Evolutionary conservation across 2,113 vertebrate genomes (phyloP).

Genomic region (Laticauda colubrina): DNA sequence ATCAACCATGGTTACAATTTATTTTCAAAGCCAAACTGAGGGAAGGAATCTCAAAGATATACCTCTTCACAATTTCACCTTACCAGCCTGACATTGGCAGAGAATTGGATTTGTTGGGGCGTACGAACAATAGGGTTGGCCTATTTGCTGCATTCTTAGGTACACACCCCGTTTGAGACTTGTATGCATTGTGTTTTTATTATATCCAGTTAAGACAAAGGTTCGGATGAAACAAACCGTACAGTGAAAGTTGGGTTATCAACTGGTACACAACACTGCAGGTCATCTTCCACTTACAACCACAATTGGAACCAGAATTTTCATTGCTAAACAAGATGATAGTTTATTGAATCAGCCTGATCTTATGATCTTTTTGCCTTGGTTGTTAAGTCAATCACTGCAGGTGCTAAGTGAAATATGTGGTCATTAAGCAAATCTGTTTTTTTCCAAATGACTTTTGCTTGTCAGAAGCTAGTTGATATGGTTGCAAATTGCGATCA

Average conservation of each 20-base stretch:
- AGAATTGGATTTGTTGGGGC: background rate
- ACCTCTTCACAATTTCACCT: background rate
- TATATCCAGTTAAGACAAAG: background rate
- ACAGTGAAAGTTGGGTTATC: background rate
- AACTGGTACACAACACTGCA: background rate
- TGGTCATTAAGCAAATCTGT: background rate
- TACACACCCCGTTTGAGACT: background rate
- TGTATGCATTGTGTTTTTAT: background rate
- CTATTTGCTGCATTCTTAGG: background rate
- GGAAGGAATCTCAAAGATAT: background rate
- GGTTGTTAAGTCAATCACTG: background rate
- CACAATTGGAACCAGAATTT: background rate
- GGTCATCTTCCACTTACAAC: background rate
- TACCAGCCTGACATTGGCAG: background rate
- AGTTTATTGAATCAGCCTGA: background rate
- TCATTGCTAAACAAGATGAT: background rate
- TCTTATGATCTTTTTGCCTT: background rate
- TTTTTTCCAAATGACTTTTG: background rate
- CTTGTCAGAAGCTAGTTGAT: background rate
- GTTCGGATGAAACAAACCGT: background rate
- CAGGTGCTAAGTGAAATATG: background rate
- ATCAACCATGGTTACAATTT: background rate
- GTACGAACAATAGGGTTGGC: background rate
- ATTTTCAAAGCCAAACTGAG: background rate
- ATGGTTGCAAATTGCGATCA: background rate